phyloP scores from a whole-genome alignment of 30 jellyfish, hydroid and myxozoan species.

The Haliclystus octoradiatus region DNA sequence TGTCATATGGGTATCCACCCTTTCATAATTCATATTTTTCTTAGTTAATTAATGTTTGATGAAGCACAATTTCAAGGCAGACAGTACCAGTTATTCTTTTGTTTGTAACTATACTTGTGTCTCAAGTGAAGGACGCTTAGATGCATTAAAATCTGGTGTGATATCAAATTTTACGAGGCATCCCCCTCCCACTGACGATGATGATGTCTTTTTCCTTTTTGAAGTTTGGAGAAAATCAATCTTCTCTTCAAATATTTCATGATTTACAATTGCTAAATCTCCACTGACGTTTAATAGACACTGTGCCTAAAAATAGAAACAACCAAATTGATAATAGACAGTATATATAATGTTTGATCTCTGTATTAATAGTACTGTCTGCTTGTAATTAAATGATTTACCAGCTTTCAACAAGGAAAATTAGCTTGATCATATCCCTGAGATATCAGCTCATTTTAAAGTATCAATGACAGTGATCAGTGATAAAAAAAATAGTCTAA shows the following conservation, averaged over 20 bases:
- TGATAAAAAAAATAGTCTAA: no score
- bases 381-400: no score
- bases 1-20: no score
- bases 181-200: background rate
- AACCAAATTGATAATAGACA: no score
- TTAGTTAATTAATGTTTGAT: no score
- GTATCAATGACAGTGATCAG: no score
- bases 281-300: conserved; percentile 79
- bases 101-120: background rate
- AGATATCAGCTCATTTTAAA: background rate
- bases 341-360: background rate
- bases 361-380: no score
- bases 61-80: no score
- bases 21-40: no score
- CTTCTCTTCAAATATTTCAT: background rate
- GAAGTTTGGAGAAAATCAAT: background rate
- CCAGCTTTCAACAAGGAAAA: no score
- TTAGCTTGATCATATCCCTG: no score
- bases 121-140: background rate
- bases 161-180: background rate
- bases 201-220: background rate
- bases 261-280: conserved; percentile 45
- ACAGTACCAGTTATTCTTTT: no score
- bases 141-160: background rate
- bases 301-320: conserved; percentile 48